A percentile compares a stretch with the other conserved stretches of the same genome.
Evolutionary conservation across 2,888 invertebrate species (phyloP).

Genomic region (Bombyx huttoni): DNA sequence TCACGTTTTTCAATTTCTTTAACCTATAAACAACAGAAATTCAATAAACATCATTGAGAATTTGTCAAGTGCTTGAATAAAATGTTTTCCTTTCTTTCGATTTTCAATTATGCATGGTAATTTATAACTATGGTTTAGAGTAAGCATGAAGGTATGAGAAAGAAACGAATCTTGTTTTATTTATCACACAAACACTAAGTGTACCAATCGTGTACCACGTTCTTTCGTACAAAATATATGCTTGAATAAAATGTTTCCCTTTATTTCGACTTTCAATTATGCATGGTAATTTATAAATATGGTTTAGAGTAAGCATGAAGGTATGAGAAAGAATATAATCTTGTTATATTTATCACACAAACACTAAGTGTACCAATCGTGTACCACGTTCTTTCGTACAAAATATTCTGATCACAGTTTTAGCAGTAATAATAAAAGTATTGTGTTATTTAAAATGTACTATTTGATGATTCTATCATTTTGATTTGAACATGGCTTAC

Average conservation of each 20-base stretch:
- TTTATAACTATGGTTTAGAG: no score
- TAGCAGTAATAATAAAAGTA: not conserved
- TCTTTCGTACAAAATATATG: not conserved
- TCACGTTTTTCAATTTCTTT: constrained; percentile 99
- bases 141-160: no score
- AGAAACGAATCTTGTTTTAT: no score
- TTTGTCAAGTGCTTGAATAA: not conserved
- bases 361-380: not conserved
- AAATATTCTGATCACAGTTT: not conserved
- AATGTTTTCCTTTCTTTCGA: not conserved
- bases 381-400: not conserved
- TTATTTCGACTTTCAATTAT: no score
- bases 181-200: no score
- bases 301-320: no score
- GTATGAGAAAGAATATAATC: no score
- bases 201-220: not conserved
- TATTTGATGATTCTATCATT: not conserved
- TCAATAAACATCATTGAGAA: not conserved
- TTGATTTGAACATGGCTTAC: constrained; percentile 51
- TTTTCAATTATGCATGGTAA: no score
- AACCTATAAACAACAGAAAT: constrained; percentile 75
- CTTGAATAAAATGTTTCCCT: no score
- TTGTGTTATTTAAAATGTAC: not conserved
- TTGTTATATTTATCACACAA: no score
- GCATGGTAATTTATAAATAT: no score